phyloP scores from a whole-genome alignment of 2,797 vertebrate species.

The Centropyge bicolor region DNA sequence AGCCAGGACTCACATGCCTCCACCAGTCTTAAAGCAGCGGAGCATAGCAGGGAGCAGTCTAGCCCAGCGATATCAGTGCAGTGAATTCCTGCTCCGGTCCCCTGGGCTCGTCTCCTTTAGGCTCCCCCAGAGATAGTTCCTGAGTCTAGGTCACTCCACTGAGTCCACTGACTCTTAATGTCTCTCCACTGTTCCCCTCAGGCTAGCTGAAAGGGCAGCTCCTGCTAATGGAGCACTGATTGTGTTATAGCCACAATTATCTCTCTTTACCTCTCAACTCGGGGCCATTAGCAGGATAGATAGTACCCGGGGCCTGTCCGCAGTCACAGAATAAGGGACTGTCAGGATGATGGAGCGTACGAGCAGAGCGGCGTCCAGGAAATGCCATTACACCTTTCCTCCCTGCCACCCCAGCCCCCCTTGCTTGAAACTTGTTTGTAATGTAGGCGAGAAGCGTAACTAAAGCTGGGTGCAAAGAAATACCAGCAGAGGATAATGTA shows the following conservation, averaged over 20 bases:
- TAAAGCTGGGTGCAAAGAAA: slow-evolving; percentile 35
- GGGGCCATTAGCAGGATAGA: slow-evolving; percentile 78
- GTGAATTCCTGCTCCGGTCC: slow-evolving; percentile 48
- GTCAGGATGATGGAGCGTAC: slow-evolving; percentile 72
- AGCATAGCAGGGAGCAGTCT: slow-evolving; percentile 42
- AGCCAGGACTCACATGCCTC: slow-evolving; percentile 43
- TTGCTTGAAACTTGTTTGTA: slow-evolving; percentile 40
- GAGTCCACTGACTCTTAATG: slow-evolving; percentile 51
- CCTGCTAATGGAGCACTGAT: slow-evolving; percentile 78
- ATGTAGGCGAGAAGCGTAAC: slow-evolving; percentile 43
- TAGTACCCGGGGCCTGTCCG: slow-evolving; percentile 53
- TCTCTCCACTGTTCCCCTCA: slow-evolving; percentile 50
- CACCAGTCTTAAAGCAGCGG: slow-evolving; percentile 46
- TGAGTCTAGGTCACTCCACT: slow-evolving; percentile 50
- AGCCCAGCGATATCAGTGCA: slow-evolving; percentile 25
- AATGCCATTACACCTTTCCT: slow-evolving; percentile 68
- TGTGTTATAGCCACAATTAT: slow-evolving; percentile 81
- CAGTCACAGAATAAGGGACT: slow-evolving; percentile 66
- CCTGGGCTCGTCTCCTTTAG: slow-evolving; percentile 40
- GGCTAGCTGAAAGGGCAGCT: slow-evolving; percentile 63
- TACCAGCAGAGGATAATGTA: slow-evolving; percentile 39
- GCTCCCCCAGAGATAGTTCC: slow-evolving; percentile 40
- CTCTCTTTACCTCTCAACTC: slow-evolving; percentile 75
- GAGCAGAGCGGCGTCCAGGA: slow-evolving; percentile 55
- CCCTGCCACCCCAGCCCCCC: background rate